Percentiles rank a stretch among this genome's conserved stretches.
phyloP scores from a whole-genome alignment of 2,113 vertebrate species.

The Cinclus mexicanus region DNA sequence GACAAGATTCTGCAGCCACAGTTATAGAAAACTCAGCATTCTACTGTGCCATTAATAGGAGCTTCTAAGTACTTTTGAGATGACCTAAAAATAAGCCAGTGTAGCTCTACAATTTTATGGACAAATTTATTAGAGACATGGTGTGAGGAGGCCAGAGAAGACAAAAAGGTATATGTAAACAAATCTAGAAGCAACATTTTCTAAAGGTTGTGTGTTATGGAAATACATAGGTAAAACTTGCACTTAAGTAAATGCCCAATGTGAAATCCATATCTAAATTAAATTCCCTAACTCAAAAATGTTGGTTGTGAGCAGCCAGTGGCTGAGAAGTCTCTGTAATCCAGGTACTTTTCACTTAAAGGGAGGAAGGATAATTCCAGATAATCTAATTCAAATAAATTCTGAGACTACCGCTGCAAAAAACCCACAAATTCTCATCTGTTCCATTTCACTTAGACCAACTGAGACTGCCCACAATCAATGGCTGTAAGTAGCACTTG shows the following conservation, averaged over 20 bases:
- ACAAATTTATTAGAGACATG: background rate
- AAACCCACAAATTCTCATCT: background rate
- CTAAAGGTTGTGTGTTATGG: background rate
- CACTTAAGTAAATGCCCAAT: background rate
- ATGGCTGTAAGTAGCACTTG: background rate
- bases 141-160: background rate
- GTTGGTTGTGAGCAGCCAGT: background rate
- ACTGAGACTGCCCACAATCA: background rate
- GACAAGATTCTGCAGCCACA: slow-evolving; percentile 23
- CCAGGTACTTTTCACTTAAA: background rate
- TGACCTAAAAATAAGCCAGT: slow-evolving; percentile 44
- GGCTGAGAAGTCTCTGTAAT: background rate
- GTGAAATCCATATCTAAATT: background rate
- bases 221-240: background rate
- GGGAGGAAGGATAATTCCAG: background rate
- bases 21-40: slow-evolving; percentile 17
- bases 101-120: background rate
- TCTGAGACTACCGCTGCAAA: background rate
- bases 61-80: slow-evolving; percentile 26
- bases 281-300: background rate
- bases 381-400: background rate
- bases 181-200: background rate
- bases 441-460: background rate
- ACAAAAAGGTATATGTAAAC: background rate
- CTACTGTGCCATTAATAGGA: slow-evolving; percentile 9